Base-by-base conservation (phyloP, 2,113 vertebrate species). In the Corapipo altera region DNA sequence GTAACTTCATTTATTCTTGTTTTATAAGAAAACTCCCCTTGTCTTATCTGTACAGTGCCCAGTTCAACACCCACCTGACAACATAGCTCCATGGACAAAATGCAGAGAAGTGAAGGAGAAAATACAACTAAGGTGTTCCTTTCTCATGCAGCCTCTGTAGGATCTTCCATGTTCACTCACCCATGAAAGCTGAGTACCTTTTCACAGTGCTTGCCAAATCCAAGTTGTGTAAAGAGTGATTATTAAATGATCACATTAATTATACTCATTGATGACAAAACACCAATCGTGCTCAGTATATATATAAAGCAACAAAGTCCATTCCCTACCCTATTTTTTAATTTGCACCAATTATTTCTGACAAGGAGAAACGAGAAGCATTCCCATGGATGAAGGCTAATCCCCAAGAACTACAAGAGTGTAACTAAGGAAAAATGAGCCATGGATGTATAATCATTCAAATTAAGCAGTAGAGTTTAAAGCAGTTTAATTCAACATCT, bases 291-390 rank as follows among this genome's bases (percentile, higher is more conserved):
- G n/a, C 12, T 90, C 24, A 43, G 13, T 74, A 18, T 43, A 61
- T 43, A 15, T 18, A 54, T 30, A 78, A 78, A 86, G n/a, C 8
- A 80, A 62, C 44, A 62, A 84, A 81, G 41, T 65, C 65, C 65
- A 87, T 72, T 93, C 70, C 22, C 28, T 37, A 57, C 37, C 69
- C 69, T 69, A 1, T 65, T 92, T 75, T 93, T 94, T 46, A 61
- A 37, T 88, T 94, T 78, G 37, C 28, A 91, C 77, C 26, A 86
- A 58, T 86, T 95, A 81, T 81, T 94, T 92, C 89, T 92, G 88
- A 82, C 61, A 72, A 67, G 49, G 66, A 87, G 33, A 37, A 66
- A 84, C 6, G 10, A 76, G 87, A 76, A 87, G 14, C 87, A 82
- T 93, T 95, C 70, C 84, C 41, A 44, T 52, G 49, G 75, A 95